Base-by-base conservation (phyloP, 2,888 invertebrate genomes). In the Perdita meconis region DNA sequence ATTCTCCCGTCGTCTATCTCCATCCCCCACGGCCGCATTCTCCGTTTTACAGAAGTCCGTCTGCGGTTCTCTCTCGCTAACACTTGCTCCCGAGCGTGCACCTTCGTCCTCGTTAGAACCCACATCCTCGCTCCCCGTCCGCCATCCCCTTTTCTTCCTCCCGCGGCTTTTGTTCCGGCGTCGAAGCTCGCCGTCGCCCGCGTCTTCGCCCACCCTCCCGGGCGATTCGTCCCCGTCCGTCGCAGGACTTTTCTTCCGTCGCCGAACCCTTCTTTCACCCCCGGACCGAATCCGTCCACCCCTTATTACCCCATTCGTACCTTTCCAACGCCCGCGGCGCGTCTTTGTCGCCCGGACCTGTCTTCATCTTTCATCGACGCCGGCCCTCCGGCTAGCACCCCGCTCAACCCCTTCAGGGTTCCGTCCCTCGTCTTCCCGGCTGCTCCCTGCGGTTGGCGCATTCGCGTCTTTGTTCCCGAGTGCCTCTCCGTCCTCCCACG, bases 201-300 rank as follows among this genome's bases (percentile, higher is more conserved):
- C 47, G 16, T 55, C 64, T 69, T 60, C 22, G 10, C 16, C 55
- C 13, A 6, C n/a, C n/a, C n/a, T n/a, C n/a, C n/a, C n/a, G n/a
- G n/a, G 12, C 42, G 19, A 76, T 67, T 67, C 78, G n/a, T 76
- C 65, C 44, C 69, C 51, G 69, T 76, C 71, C 26, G 42, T 22
- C 53, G 34, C 67, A 65, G 60, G n/a, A 38, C 51, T 53, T 44
- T 53, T 70, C 51, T 65, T 67, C 53, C 34, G 36, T 3, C 34
- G n/a, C n/a, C n/a, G n/a, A n/a, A n/a, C n/a, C 34, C 30, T 50
- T 19, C 42, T 30, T 22, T 59, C 12, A 24, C 50, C n/a, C 64
- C 13, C 26, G 4, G 26, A 22, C 59, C 24, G 19, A 53, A 73
- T 60, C 51, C 22, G 12, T 22, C 55, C 26, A 26, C 51, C 69